phyloP scores from a whole-genome alignment of 2,113 vertebrate species.

The Maylandia zebra region DNA sequence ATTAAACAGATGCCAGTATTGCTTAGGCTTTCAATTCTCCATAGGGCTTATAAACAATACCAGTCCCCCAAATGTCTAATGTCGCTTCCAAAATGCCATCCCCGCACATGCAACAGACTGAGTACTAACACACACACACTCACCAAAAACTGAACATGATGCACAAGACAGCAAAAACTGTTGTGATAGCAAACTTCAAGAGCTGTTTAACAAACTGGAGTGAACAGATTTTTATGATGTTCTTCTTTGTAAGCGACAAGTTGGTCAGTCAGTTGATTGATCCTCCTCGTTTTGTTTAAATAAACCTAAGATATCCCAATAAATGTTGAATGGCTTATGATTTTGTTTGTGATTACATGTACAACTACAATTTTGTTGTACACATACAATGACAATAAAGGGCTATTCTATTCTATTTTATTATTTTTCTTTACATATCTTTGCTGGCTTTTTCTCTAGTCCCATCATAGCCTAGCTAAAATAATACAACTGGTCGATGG shows the following conservation, averaged over 20 bases:
- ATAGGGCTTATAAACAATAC: not conserved
- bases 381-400: not conserved
- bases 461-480: not conserved
- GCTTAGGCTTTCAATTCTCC: not conserved
- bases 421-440: not conserved
- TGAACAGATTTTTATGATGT: not conserved
- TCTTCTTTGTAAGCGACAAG: not conserved
- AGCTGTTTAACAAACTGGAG: not conserved
- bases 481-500: not conserved
- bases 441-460: not conserved
- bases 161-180: not conserved
- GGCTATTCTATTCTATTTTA: not conserved
- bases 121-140: not conserved
- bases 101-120: not conserved
- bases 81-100: not conserved
- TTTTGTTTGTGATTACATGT: not conserved
- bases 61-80: not conserved
- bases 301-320: not conserved
- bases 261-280: not conserved
- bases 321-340: not conserved
- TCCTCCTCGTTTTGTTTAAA: not conserved
- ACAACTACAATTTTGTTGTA: not conserved
- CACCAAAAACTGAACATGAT: not conserved
- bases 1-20: not conserved
- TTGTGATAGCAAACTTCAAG: not conserved